Conservation (phyloP, 2,888 invertebrate species). For the Anticlea derivata region DNA sequence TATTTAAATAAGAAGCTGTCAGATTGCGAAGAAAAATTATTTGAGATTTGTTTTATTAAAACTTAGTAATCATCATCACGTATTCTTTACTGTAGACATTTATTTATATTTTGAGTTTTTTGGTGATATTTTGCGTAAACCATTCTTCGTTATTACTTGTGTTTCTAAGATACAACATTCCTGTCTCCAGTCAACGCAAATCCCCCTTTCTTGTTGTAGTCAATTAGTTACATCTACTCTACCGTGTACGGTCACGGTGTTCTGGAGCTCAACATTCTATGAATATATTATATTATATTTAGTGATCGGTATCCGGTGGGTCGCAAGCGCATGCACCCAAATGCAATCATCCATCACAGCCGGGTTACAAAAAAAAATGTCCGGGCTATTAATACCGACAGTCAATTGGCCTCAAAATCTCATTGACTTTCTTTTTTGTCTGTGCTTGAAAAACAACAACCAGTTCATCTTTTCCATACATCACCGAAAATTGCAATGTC, state of each 20-base stretch:
- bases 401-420: background rate
- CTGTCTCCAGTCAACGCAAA: background rate
- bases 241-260: conserved; percentile 6
- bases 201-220: conserved; percentile 23
- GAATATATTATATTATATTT: conserved; percentile 44
- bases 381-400: conserved; percentile 3
- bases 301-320: conserved; percentile 47
- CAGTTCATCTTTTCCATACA: no score
- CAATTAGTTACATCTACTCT: conserved; percentile 12
- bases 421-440: background rate
- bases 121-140: no score
- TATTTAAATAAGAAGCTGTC: no score
- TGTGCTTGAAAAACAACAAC: no score
- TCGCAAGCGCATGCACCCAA: conserved; percentile 37
- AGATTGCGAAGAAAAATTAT: no score
- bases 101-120: no score
- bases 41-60: no score
- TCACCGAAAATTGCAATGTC: no score
- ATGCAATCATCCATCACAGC: conserved; percentile 47
- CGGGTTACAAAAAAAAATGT: conserved; percentile 22
- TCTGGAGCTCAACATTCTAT: conserved; percentile 44
- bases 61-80: no score
- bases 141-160: no score
- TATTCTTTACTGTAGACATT: no score
- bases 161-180: background rate